Percentiles rank a stretch among this genome's conserved stretches.
Conservation (phyloP, 2,113 vertebrate genomes). For the Pholis gunnellus region DNA sequence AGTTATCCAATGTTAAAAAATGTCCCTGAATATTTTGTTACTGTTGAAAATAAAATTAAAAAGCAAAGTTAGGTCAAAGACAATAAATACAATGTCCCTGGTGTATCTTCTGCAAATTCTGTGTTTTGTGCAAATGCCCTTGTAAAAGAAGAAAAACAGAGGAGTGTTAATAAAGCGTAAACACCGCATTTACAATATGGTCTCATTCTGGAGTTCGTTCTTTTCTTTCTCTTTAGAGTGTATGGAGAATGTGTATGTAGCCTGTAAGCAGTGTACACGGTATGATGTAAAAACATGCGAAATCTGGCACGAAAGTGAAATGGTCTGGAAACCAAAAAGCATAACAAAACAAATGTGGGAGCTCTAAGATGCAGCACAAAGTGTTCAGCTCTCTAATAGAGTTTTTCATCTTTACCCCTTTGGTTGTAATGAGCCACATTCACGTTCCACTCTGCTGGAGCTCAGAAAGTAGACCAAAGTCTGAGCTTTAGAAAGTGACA, state of each 20-base stretch:
- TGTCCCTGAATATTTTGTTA: background rate
- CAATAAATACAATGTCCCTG: background rate
- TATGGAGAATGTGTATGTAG: background rate
- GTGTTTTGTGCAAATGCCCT: background rate
- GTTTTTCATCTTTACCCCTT: conserved; percentile 57
- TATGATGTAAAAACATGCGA: background rate
- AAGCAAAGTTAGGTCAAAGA: background rate
- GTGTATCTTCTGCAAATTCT: background rate
- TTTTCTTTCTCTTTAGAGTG: background rate
- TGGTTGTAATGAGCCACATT: conserved; percentile 55
- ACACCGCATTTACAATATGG: background rate
- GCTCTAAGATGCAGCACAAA: conserved; percentile 25
- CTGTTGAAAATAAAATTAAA: background rate
- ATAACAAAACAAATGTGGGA: conserved; percentile 16
- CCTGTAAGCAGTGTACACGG: background rate
- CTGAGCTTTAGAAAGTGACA: conserved; percentile 65
- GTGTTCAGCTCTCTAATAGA: conserved; percentile 32
- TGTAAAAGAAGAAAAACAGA: background rate
- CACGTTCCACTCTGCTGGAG: conserved; percentile 57
- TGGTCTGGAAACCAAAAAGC: background rate
- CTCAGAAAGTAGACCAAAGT: conserved; percentile 33
- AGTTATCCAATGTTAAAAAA: background rate
- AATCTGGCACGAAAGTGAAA: background rate
- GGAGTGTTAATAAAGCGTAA: background rate
- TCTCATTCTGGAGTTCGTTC: background rate